Percentiles rank a stretch among this genome's conserved stretches.
These are phyloP conservation scores for Folsomia manolachei DNA, from an alignment of 2,888 invertebrate species.

Conservation along the genomic window DNA sequence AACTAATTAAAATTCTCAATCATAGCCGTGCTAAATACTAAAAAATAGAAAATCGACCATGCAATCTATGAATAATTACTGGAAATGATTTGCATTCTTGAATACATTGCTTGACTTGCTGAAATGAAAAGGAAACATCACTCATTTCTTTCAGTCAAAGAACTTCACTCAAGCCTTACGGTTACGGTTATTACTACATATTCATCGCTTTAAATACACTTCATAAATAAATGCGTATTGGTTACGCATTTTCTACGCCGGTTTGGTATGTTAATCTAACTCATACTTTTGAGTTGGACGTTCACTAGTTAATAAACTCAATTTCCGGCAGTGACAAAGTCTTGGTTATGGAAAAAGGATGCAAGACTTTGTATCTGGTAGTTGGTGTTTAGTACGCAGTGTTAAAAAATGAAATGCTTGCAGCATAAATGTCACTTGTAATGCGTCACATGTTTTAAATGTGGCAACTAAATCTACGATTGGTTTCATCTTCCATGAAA, in stretches of 20 bases:
- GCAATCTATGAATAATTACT: neutral
- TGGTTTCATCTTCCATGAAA: neutral
- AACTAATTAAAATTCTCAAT: neutral
- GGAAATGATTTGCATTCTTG: neutral
- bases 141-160: neutral
- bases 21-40: neutral
- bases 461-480: neutral
- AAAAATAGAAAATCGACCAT: too few species aligned
- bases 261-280: neutral
- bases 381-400: slow-evolving; percentile 4
- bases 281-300: too few species aligned
- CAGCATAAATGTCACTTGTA: slow-evolving; percentile 9
- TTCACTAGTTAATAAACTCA: neutral
- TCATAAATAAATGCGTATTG: slow-evolving; percentile 4
- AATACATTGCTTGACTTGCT: neutral
- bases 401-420: slow-evolving; percentile 15
- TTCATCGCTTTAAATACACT: neutral
- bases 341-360: neutral
- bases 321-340: slow-evolving; percentile 18
- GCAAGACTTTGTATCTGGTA: neutral
- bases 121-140: neutral
- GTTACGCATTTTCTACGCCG: neutral
- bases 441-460: neutral
- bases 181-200: neutral
- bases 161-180: neutral